Percentiles rank a stretch among this genome's conserved stretches.
Evolutionary conservation across 2,888 invertebrate species (phyloP).

Genomic region (Crioceris asparagi): DNA sequence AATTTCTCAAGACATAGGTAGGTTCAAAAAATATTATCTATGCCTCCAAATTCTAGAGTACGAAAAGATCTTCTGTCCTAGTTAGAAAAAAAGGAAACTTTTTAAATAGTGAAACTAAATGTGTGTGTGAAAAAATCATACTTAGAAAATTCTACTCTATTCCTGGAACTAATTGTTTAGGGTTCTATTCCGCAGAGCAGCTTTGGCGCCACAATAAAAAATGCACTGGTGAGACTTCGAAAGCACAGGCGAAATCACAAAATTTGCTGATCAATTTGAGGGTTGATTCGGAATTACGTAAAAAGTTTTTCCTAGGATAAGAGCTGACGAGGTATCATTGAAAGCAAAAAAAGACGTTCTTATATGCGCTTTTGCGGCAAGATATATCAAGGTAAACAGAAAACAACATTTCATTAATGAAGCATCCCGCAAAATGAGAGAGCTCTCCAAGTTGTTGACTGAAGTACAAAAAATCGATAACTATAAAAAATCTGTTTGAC

Average conservation of each 20-base stretch:
- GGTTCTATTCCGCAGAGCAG: neutral
- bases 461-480: constrained; percentile 1
- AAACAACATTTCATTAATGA: neutral
- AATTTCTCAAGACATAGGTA: too few species aligned
- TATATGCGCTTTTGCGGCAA: constrained; percentile 2
- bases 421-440: constrained; percentile 1
- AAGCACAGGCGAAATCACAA: neutral
- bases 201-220: neutral
- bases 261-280: neutral
- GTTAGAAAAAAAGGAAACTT: too few species aligned
- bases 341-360: neutral
- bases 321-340: neutral
- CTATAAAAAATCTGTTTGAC: constrained; percentile 1
- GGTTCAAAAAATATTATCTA: too few species aligned
- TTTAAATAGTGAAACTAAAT: too few species aligned
- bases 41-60: too few species aligned
- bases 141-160: too few species aligned
- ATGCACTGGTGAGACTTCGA: neutral
- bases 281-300: neutral
- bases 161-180: too few species aligned
- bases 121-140: too few species aligned
- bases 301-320: neutral
- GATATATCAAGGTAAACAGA: neutral
- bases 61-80: too few species aligned
- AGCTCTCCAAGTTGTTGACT: neutral